Percentiles rank a stretch among this genome's conserved stretches.
Evolutionary conservation across 35 echinoderm and acorn worm genomes (phyloP).

Genomic region (Amphiura filiformis): DNA sequence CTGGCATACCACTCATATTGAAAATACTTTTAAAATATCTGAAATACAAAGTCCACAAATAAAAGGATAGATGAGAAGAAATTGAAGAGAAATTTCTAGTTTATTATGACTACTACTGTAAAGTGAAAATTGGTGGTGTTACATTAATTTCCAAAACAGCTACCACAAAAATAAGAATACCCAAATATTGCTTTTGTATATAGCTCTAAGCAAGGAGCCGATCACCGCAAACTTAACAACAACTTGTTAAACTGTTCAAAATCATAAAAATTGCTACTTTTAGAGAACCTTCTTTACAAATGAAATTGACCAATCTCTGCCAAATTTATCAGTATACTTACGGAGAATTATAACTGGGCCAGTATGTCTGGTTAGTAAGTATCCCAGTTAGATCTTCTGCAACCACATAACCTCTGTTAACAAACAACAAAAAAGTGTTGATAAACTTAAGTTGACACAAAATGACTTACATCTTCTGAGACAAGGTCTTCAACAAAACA

Average conservation of each 20-base stretch:
- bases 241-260: too few relatives aligned
- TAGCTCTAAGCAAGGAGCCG: too few relatives aligned
- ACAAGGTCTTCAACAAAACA: not conserved
- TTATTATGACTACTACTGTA: not conserved
- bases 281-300: too few relatives aligned
- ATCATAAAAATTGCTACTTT: too few relatives aligned
- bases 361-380: constrained; percentile 65
- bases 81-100: not conserved
- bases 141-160: not conserved
- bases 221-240: too few relatives aligned
- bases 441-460: not conserved
- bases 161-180: too few relatives aligned
- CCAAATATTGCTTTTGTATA: too few relatives aligned
- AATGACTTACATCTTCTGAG: not conserved
- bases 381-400: constrained; percentile 63
- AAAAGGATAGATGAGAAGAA: not conserved
- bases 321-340: too few relatives aligned
- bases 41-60: not conserved
- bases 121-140: not conserved
- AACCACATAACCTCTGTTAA: constrained; percentile 66
- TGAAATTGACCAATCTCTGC: too few relatives aligned
- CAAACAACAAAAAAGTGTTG: constrained; percentile 25
- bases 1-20: constrained; percentile 57
- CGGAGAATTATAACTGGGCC: constrained; percentile 96
- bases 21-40: constrained; percentile 83